Conservation (phyloP, 1,140 invertebrate species). For the Drosophila persimilis region DNA sequence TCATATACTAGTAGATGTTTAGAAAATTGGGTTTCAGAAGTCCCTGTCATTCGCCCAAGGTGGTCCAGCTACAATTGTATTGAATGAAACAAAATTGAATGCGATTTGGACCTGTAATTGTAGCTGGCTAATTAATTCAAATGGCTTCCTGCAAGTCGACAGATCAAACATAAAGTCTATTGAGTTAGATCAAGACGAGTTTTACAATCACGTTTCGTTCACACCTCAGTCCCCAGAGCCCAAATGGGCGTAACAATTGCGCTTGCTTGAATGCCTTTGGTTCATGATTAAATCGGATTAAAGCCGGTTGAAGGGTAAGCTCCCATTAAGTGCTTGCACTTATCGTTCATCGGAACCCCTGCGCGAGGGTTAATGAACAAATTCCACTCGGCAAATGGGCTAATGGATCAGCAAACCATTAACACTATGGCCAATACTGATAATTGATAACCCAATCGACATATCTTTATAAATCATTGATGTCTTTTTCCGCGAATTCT, state of each 20-base stretch:
- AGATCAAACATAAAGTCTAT: slow-evolving; percentile 6
- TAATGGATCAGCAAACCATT: not conserved
- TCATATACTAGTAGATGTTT: too few species aligned
- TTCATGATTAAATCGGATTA: not conserved
- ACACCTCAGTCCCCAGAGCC: slow-evolving; percentile 9
- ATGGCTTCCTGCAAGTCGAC: slow-evolving; percentile 9
- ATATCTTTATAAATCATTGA: not conserved
- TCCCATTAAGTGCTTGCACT: not conserved
- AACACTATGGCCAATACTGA: not conserved
- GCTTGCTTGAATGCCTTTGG: not conserved
- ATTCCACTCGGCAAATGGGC: slow-evolving; percentile 3
- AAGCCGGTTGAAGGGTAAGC: slow-evolving; percentile 19
- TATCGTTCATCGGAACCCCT: not conserved
- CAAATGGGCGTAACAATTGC: slow-evolving; percentile 5
- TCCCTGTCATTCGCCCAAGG: too few species aligned
- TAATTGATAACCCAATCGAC: not conserved
- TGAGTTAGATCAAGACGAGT: slow-evolving; percentile 30
- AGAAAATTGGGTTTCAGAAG: too few species aligned
- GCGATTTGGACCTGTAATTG: not conserved
- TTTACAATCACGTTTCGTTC: slow-evolving; percentile 19
- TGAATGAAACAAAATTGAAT: too few species aligned
- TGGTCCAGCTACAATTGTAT: not conserved
- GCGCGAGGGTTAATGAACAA: not conserved
- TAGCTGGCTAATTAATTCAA: slow-evolving; percentile 25
- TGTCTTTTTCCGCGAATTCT: too few species aligned